Percentiles rank a stretch among this genome's conserved stretches.
These are phyloP conservation scores for Lates calcarifer DNA, from an alignment of 2,113 vertebrate species.

Conservation along the genomic window DNA sequence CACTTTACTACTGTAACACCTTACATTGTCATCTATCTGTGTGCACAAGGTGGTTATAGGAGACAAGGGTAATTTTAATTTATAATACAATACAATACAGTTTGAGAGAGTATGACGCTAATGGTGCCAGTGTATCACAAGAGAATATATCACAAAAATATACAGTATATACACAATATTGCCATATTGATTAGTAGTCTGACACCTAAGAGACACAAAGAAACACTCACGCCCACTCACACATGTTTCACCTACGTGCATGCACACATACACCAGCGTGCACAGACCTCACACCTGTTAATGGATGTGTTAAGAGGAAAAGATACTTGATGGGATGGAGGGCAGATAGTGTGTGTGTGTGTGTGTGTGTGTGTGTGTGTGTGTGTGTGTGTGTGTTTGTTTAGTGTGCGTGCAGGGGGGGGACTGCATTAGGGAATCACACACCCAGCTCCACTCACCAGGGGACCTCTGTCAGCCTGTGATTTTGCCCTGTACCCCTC, in stretches of 20 bases:
- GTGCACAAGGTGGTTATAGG: background rate
- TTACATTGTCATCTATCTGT: background rate
- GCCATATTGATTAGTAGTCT: slow-evolving; percentile 10
- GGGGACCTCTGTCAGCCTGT: slow-evolving; percentile 81
- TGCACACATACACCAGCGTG: background rate
- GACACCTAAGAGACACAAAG: background rate
- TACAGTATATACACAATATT: background rate
- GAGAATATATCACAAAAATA: background rate
- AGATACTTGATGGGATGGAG: slow-evolving; percentile 56
- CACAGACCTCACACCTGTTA: slow-evolving; percentile 66
- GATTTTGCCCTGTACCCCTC: slow-evolving; percentile 77
- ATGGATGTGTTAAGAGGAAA: slow-evolving; percentile 79
- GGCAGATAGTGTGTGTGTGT: slow-evolving; percentile 28
- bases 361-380: slow-evolving; percentile 28
- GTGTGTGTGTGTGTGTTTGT: slow-evolving; percentile 40
- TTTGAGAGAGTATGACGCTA: background rate
- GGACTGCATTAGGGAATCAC: slow-evolving; percentile 79
- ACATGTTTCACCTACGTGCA: background rate
- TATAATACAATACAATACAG: background rate
- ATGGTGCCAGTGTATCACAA: no score
- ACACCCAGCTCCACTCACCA: slow-evolving; percentile 74
- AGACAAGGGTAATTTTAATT: background rate
- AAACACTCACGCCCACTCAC: background rate
- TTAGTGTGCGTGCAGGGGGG: slow-evolving; percentile 42
- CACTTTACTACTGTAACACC: background rate